Evolutionary conservation across 1,140 invertebrate species (phyloP), one percentile per base, ranked within the genome.

Genomic region (Heliconius congener): DNA sequence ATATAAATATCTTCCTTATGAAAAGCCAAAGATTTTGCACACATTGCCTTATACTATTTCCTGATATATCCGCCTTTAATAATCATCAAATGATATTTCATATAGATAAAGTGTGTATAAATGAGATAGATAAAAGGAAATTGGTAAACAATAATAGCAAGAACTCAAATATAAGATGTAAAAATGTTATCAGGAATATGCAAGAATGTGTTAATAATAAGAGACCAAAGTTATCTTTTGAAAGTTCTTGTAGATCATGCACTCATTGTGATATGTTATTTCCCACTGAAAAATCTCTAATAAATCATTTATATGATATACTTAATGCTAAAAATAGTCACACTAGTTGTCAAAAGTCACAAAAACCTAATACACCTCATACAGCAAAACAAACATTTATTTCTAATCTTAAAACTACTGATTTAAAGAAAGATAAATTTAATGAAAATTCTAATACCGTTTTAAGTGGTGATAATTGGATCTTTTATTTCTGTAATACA

Each of bases 281-380:
- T 87, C 39, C 79, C 74, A 83, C 81, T 34, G 82, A 85, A 74
- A 82, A 86, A 81, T 80, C 46, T 42, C 80, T 92, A 46, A 91
- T 91, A 82, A 86, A 91, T 71, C 91, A 92, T 76, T 82, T 92
- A 19, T 92, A 92, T 84, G 80, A 85, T 60, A 72, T 89, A 73
- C 73, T 90, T 8, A 79, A 89, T 78, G 60, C 60, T 18, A 66
- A 66, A 66, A 66, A 66, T 30, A 66, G 9, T 27, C 23, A 66
- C 30, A 16, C 8, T 66, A 30, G 27, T 66, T 5, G 3, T 30
- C 23, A 66, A 30, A 66, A 13, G 13, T 66, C 13, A 13, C 19
- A 27, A 27, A 66, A 30, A 66, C 23, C 9, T 11, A 16, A 13
- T 5, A 30, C 3, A n/a, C 27, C 60, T 66, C 23, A 27, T 13